Conservation (phyloP, 2,113 vertebrate species). For the Trochalopteron elliotii region DNA sequence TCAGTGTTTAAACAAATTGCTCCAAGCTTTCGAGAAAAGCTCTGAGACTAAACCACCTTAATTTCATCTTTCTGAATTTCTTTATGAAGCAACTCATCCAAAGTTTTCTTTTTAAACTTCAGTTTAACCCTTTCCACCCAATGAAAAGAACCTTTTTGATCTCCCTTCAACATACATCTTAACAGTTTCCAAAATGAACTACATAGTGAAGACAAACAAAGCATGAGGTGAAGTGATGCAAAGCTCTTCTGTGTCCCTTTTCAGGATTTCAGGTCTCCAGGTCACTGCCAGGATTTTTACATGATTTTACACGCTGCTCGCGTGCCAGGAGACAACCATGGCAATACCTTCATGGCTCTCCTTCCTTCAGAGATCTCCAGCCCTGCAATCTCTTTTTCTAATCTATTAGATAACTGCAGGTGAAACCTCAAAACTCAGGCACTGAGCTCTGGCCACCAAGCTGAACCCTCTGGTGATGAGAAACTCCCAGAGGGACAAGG, state of each 20-base stretch:
- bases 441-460: not conserved
- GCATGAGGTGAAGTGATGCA: fast-evolving
- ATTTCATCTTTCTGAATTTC: not conserved
- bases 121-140: not conserved
- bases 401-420: not conserved
- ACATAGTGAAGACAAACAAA: not conserved
- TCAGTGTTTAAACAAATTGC: conserved; percentile 55
- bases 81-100: not conserved
- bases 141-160: fast-evolving
- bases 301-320: not conserved
- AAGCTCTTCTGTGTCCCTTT: not conserved
- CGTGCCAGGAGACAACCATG: fast-evolving
- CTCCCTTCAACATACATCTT: too few relatives aligned
- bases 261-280: not conserved
- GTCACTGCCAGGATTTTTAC: not conserved
- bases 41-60: not conserved
- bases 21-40: not conserved
- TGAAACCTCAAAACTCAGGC: not conserved
- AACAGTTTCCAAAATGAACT: not conserved
- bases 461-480: not conserved
- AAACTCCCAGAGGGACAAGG: not conserved
- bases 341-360: not conserved
- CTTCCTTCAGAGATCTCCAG: not conserved
- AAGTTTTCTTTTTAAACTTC: not conserved
- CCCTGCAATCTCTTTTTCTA: not conserved